Base-by-base conservation (phyloP, 2,888 invertebrate species). In the Ectemnius continuus region DNA sequence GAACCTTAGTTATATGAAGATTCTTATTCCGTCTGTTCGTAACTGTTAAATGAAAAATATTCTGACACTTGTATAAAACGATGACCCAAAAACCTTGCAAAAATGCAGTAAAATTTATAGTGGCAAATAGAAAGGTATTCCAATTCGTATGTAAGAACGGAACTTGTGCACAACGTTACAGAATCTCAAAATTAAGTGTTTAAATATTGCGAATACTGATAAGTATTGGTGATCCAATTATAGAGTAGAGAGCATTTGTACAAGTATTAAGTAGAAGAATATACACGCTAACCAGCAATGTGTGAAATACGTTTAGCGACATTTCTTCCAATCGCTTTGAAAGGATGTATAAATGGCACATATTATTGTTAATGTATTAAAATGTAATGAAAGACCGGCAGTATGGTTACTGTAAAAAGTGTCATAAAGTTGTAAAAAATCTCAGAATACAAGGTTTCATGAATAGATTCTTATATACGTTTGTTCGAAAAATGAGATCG, bases 241-340 rank as follows among this genome's bases (percentile, higher is more conserved):
- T 16, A 64, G 26, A 47, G 61, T 11, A 45, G 46, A 52, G 16
- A 16, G 3, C 5, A 28, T 66, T 47, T 62, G 61, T 67, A 75
- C 16, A 65, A 62, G 20, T n/a, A 26, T 16, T 48, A 64, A 67
- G 23, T 26, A 16, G 11, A 61, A 16, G 67, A 58, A 72, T 52
- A 52, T 52, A 16, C 52, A 52, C 16, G 16, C 16, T 16, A 52
- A 16, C 16, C 14, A 16, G 52, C 8, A 72, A 56, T 65, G 46
- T 48, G 52, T 48, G 46, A 68, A 57, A 61, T 74, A 58, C 6
- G 52, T 70, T 80, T 69, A 58, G 56, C 61, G 67, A 36, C 14
- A 16, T 52, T 4, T 16, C 16, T 6, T 67, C 59, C 47, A 18
- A 13, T 56, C 26, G 66, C 61, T 46, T 62, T 47, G n/a, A 62